Percentiles rank a stretch among this genome's conserved stretches.
Conservation (phyloP, 2,113 vertebrate genomes). For the Ictalurus punctatus region DNA sequence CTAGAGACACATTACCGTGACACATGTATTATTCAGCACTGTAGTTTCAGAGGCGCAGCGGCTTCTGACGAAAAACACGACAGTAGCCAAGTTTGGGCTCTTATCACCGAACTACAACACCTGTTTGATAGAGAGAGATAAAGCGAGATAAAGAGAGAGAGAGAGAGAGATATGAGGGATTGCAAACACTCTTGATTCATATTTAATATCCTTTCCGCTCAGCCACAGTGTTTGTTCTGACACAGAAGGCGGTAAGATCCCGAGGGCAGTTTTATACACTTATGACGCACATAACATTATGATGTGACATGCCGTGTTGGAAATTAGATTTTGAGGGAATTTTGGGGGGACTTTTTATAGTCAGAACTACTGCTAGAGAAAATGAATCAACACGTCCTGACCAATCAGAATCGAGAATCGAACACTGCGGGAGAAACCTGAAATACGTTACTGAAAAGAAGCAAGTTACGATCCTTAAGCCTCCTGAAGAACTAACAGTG, state of each 20-base stretch:
- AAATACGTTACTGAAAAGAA: background rate
- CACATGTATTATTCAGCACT: conserved; percentile 79
- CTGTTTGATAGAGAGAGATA: conserved; percentile 69
- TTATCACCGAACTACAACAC: conserved; percentile 72
- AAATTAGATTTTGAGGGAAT: background rate
- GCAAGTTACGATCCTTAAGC: too few species aligned
- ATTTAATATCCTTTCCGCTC: conserved; percentile 73
- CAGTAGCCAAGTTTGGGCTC: conserved; percentile 75
- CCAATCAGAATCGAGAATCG: background rate
- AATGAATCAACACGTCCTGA: background rate
- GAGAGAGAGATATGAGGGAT: conserved; percentile 20
- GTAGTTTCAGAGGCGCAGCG: conserved; percentile 74
- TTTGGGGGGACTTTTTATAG: too few species aligned
- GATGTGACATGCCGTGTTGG: background rate
- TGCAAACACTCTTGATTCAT: conserved; percentile 69
- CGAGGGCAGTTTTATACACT: conserved; percentile 68
- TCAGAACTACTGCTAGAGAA: background rate
- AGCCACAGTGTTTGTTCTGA: conserved; percentile 67
- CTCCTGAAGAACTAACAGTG: too few species aligned
- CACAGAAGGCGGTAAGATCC: conserved; percentile 37
- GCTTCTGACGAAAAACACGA: conserved; percentile 71
- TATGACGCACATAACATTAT: conserved; percentile 37
- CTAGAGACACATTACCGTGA: conserved; percentile 75
- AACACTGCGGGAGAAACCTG: too few species aligned
- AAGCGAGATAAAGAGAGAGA: conserved; percentile 54